These are phyloP conservation scores for Lepidocolaptes lacrymiger DNA, from an alignment of 2,797 vertebrate species.

Conservation along the genomic window DNA sequence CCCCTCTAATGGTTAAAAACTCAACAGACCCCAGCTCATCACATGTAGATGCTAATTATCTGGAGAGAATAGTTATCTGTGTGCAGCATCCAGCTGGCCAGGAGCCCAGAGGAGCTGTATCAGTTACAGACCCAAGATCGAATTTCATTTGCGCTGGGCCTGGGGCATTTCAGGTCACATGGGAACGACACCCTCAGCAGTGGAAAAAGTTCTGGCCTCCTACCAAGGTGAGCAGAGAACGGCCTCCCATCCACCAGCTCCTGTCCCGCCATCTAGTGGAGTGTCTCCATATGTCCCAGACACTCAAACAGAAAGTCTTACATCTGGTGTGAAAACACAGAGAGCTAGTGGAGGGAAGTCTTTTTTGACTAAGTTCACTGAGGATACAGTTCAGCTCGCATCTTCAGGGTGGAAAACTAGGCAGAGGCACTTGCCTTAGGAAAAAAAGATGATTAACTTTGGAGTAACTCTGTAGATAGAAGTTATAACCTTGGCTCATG, in stretches of 20 bases:
- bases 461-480: neutral
- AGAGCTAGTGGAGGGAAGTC: rapidly evolving
- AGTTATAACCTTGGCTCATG: neutral
- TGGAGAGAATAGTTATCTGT: neutral
- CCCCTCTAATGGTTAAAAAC: neutral
- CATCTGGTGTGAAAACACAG: neutral
- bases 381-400: neutral
- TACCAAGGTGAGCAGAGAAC: neutral
- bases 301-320: neutral
- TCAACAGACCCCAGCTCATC: neutral
- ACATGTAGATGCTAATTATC: neutral
- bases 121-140: neutral
- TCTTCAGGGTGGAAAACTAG: neutral
- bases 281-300: neutral
- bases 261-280: neutral
- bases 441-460: neutral
- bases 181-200: neutral
- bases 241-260: neutral
- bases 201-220: neutral
- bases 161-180: neutral
- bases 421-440: neutral
- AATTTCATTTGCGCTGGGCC: neutral
- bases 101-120: neutral
- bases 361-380: neutral
- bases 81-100: neutral